Evolutionary conservation across 2,888 invertebrate genomes (phyloP), one percentile per base, ranked within the genome.

Genomic region (Heliconius erato): DNA sequence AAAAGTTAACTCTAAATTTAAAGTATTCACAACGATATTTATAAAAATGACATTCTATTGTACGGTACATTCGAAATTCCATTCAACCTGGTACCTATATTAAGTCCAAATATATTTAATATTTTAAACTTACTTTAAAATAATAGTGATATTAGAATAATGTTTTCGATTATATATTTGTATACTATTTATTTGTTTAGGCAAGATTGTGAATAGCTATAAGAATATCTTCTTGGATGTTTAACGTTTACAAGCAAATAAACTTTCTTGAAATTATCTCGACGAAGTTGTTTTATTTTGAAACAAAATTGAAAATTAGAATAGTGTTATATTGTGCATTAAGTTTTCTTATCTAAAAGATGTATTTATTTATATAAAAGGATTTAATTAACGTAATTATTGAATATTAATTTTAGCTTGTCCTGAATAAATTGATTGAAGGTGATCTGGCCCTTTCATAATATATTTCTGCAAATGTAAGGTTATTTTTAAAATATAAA

Each of bases 131-230:
- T 85, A 88, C 89, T 92, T 94, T 94, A 92, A 91, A 90, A 88
- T 91, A 88, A 93, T 95, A 95, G 95, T 95, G 95, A 95, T 95
- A 95, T 89, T 95, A 95, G 95, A 91, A 84, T 95, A 93, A 92
- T 89, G 91, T 93, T 93, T 93, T 91, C 91, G 89, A 92, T 90
- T 90, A 91, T 91, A 93, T 92, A 92, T 92, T 94, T 92, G 91
- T 94, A 91, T 92, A 91, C 90, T 95, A 94, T 94, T 94, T 94
- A 95, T 95, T 94, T 93, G 89, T 91, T 94, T 93, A 93, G 92
- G 88, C 89, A 90, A 91, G 90, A 92, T 91, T 92, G 93, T 93
- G 91, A 88, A 91, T 94, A 94, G 93, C 85, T 89, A 81, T 94
- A 94, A 93, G 92, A 90, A 90, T 90, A 90, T 92, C 92, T 92